A percentile compares a stretch with the other conserved stretches of the same genome.
These are phyloP conservation scores for Toxostoma redivivum DNA, from an alignment of 2,113 vertebrate species.

Conservation along the genomic window DNA sequence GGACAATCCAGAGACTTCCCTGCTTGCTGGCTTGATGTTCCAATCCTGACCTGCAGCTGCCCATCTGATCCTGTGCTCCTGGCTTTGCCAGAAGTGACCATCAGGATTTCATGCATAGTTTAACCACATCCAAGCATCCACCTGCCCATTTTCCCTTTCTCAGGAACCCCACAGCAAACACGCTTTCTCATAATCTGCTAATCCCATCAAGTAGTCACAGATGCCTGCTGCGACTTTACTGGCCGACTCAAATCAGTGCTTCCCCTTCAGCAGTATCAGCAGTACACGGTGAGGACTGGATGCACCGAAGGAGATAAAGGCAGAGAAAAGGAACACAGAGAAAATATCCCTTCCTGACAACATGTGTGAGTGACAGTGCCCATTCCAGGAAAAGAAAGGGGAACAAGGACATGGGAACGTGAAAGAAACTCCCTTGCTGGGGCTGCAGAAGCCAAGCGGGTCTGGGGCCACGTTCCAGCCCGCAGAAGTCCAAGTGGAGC, in stretches of 20 bases:
- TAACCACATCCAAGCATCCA: conserved; percentile 2
- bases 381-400: background rate
- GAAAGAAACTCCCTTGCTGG: background rate
- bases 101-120: background rate
- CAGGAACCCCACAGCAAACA: background rate
- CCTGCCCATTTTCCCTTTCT: background rate
- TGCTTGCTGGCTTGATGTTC: background rate
- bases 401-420: background rate
- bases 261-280: background rate
- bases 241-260: background rate
- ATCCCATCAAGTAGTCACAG: conserved; percentile 47
- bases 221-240: conserved; percentile 14
- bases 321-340: background rate
- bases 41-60: background rate
- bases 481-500: background rate
- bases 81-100: background rate
- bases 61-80: background rate
- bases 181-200: conserved; percentile 38
- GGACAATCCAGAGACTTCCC: background rate
- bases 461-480: background rate
- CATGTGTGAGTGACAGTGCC: background rate
- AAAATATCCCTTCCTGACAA: background rate
- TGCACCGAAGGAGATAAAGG: background rate
- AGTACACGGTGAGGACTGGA: background rate
- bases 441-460: rapidly evolving